Evolutionary conservation across 2,888 invertebrate genomes (phyloP).

Genomic region (Leptinotarsa juncta): DNA sequence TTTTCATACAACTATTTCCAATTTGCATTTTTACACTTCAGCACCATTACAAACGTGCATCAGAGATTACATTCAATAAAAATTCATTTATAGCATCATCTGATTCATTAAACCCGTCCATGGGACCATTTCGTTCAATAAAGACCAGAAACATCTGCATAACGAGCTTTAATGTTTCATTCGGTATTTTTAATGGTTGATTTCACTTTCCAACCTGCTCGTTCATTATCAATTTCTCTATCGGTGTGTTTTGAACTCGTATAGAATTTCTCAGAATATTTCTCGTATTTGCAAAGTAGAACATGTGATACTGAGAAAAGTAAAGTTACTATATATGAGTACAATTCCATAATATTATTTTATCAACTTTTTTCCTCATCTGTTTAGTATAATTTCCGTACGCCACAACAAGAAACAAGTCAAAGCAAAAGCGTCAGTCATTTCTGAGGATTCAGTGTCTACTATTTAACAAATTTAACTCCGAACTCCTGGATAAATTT

Average conservation of each 20-base stretch:
- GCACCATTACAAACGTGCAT: conserved; percentile 17
- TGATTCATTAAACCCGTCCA: conserved; percentile 28
- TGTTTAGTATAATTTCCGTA: too few relatives aligned
- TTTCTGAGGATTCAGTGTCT: too few relatives aligned
- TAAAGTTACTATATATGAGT: too few relatives aligned
- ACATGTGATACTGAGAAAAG: too few relatives aligned
- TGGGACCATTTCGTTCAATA: conserved; percentile 15
- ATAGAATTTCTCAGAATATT: too few relatives aligned
- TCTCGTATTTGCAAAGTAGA: too few relatives aligned
- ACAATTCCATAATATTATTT: too few relatives aligned
- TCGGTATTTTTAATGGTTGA: conserved; percentile 31
- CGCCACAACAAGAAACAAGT: too few relatives aligned
- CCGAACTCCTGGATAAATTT: too few relatives aligned
- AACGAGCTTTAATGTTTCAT: conserved; percentile 45
- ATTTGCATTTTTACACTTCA: conserved; percentile 2
- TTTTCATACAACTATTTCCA: conserved; percentile 8
- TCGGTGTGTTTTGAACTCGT: not conserved
- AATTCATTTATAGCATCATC: conserved; percentile 22
- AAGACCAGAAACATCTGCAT: conserved; percentile 39
- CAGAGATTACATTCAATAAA: conserved; percentile 9
- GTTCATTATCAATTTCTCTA: not conserved
- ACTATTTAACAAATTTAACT: too few relatives aligned
- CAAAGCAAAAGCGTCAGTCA: too few relatives aligned
- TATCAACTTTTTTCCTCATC: too few relatives aligned
- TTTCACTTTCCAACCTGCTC: not conserved